Percentiles rank a stretch among this genome's conserved stretches.
phyloP scores from a whole-genome alignment of 2,113 vertebrate genomes.

The Hiodon tergisus region DNA sequence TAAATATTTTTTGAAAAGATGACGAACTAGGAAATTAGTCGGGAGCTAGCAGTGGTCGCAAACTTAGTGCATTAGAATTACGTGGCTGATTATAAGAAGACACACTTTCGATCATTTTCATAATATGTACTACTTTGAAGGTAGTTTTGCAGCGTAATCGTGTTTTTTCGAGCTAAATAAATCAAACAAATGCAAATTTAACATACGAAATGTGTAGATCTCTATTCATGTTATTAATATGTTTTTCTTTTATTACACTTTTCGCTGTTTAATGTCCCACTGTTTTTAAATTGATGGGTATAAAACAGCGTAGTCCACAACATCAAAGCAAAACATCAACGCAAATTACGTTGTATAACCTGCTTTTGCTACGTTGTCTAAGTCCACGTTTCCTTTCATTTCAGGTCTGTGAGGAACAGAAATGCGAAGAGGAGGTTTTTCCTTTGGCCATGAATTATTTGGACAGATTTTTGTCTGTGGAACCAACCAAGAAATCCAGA shows the following conservation, averaged over 20 bases:
- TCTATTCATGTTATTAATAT: background rate
- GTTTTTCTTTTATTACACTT: background rate
- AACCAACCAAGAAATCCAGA: constrained; percentile 82
- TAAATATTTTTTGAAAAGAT: constrained; percentile 98
- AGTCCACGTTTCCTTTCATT: constrained; percentile 37
- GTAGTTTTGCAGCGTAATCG: constrained; percentile 4
- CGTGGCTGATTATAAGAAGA: constrained; percentile 39
- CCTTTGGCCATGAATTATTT: constrained; percentile 97
- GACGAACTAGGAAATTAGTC: constrained; percentile 84
- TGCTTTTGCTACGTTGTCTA: constrained; percentile 3
- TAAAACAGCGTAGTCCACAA: no score
- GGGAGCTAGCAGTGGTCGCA: constrained; percentile 70
- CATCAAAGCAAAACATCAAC: background rate
- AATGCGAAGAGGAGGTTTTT: constrained; percentile 97
- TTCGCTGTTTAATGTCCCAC: background rate
- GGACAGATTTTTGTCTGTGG: constrained; percentile 93
- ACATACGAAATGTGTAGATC: no score
- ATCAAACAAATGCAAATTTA: no score
- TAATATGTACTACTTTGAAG: background rate
- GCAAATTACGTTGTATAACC: background rate
- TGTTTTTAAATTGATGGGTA: background rate
- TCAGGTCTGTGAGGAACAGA: constrained; percentile 95
- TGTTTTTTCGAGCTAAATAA: no score
- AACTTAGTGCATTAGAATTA: constrained; percentile 82
- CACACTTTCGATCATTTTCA: constrained; percentile 11